Base-by-base conservation (phyloP, 1,140 invertebrate species). In the Armadillidium nasatum region DNA sequence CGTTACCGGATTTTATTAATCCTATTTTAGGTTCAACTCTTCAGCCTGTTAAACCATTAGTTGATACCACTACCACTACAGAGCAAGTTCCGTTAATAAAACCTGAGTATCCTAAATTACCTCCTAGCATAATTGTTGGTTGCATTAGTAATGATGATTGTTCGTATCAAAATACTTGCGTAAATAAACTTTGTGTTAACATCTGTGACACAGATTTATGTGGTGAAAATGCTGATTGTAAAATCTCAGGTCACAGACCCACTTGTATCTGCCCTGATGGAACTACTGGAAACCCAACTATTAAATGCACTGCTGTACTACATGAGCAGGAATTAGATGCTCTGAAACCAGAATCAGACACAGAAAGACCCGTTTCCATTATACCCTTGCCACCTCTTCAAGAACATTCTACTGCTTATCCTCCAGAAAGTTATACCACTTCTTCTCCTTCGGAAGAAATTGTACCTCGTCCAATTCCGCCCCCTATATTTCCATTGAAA, bases 91-190 rank as follows among this genome's bases (percentile, higher is more conserved):
- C 50, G 7, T 19, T 19, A 60, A 60, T 19, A 0, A 33, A 67
- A 75, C 73, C 54, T 33, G 54, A 67, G 3, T 15, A n/a, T 11
- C 50, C 60, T 9, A 60, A 75, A 60, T 44, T 43, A 22, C 50
- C 72, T 21, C 75, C 77, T 82, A 85, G 85, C 79, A 88, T 90
- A 1, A 88, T 86, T 84, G 90, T 93, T 73, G 92, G 94, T 85
- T 95, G 93, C 82, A 85, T 86, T 68, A 83, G 78, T 11, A 87
- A 92, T 79, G 84, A 87, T 0, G 89, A 95, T 46, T 96, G 94
- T 82, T 88, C 90, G 0, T 88, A 89, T 50, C 92, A 94, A 81
- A 93, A 94, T 85, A 86, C 92, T 19, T 96, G 94, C 80, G 89
- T 93, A 67, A 85, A 89, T 60, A 88, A 91, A 81, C 90, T 90